phyloP scores from a whole-genome alignment of 2,888 invertebrate species.

The Prenolepis imparis region DNA sequence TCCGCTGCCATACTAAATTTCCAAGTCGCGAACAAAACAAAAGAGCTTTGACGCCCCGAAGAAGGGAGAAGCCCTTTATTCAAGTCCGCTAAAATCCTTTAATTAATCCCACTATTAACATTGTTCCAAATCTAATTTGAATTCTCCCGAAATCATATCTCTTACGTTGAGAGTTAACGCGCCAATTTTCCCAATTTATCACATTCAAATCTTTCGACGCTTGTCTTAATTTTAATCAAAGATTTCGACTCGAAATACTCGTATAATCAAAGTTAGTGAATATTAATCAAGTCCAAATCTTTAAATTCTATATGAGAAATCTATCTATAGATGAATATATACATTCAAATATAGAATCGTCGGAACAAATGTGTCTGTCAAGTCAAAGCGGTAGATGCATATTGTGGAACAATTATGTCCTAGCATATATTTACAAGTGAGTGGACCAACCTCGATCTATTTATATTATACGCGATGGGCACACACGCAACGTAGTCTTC shows the following conservation, averaged over 20 bases:
- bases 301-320: slow-evolving; percentile 1
- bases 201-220: neutral
- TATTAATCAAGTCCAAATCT: slow-evolving; percentile 10
- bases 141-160: slow-evolving; percentile 6
- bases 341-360: slow-evolving; percentile 17
- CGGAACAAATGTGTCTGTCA: slow-evolving; percentile 19
- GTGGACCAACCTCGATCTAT: slow-evolving; percentile 68
- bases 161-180: neutral
- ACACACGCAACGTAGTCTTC: slow-evolving; percentile 44
- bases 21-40: slow-evolving; percentile 32
- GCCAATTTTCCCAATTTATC: slow-evolving; percentile 13
- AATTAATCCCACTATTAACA: slow-evolving; percentile 12
- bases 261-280: slow-evolving; percentile 46
- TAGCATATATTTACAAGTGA: slow-evolving; percentile 59
- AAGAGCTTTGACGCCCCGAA: neutral
- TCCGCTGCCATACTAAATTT: slow-evolving; percentile 29
- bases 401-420: slow-evolving; percentile 44
- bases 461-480: slow-evolving; percentile 45
- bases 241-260: slow-evolving; percentile 1
- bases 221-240: slow-evolving; percentile 13
- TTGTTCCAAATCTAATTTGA: slow-evolving; percentile 16
- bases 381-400: slow-evolving; percentile 36
- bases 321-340: neutral
- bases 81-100: slow-evolving; percentile 26
- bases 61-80: neutral